Percentiles rank a stretch among this genome's conserved stretches.
Evolutionary conservation across 2,113 vertebrate species (phyloP).

Genomic region (Oryzias melastigma): DNA sequence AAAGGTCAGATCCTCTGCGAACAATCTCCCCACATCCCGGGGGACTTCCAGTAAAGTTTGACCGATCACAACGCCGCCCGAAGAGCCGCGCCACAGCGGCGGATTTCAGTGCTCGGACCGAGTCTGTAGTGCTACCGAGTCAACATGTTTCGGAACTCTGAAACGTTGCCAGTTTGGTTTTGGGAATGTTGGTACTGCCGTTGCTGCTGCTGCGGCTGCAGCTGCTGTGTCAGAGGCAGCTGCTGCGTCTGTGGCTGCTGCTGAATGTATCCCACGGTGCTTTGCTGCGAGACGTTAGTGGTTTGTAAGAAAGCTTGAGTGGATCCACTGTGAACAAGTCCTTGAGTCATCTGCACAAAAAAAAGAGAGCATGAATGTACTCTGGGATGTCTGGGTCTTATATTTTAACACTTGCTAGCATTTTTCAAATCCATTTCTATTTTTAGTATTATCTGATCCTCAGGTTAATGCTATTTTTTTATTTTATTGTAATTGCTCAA

Average conservation of each 20-base stretch:
- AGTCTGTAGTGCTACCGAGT: slow-evolving; percentile 73
- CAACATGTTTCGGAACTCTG: slow-evolving; percentile 81
- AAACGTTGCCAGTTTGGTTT: slow-evolving; percentile 72
- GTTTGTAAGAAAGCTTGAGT: slow-evolving; percentile 74
- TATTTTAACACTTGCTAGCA: too few relatives aligned
- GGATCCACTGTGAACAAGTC: slow-evolving; percentile 66
- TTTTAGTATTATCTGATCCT: neutral
- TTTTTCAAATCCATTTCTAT: too few relatives aligned
- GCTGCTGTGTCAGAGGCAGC: slow-evolving; percentile 46
- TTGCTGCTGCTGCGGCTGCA: slow-evolving; percentile 51
- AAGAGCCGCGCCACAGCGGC: slow-evolving; percentile 17
- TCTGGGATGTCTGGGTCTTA: neutral
- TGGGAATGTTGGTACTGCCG: slow-evolving; percentile 74
- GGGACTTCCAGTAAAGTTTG: slow-evolving; percentile 16
- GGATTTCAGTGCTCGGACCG: slow-evolving; percentile 16
- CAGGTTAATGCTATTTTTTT: too few relatives aligned
- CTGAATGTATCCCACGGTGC: slow-evolving; percentile 77
- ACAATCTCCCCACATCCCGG: slow-evolving; percentile 10
- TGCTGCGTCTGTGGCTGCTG: slow-evolving; percentile 69
- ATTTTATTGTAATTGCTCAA: too few relatives aligned
- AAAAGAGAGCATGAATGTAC: slow-evolving; percentile 3
- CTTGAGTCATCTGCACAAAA: slow-evolving; percentile 76
- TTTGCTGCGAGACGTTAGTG: slow-evolving; percentile 64
- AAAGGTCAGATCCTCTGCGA: slow-evolving; percentile 37
- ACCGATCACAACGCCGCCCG: slow-evolving; percentile 20